Evolutionary conservation across 2,888 invertebrate species (phyloP), one percentile per base, ranked within the genome.

Genomic region (Lochmaea crataegi): DNA sequence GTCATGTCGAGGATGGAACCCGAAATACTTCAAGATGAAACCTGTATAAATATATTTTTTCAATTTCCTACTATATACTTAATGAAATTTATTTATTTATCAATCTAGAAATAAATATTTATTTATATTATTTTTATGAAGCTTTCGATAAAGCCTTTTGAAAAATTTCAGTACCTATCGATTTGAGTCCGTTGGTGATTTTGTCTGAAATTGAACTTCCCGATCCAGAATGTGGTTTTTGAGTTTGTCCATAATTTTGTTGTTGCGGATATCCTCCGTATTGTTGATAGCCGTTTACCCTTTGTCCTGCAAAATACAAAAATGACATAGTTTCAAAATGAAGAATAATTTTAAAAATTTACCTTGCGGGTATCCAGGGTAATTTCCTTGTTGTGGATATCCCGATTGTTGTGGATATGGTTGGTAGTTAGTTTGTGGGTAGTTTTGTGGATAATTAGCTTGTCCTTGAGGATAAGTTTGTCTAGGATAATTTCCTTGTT

Each of bases 111-210:
- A 42, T 64, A 26, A 60, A 61, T 60, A 26, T 56, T 67, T 67
- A 61, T 79, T 32, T 76, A 74, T 56, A 82, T n/a, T n/a, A n/a
- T n/a, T n/a, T n/a, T n/a, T n/a, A n/a, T n/a, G n/a, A 65, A 41
- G 77, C 78, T 74, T 82, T 83, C 51, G 79, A 77, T 68, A 86
- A 75, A 61, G 85, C 84, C 73, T 85, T 83, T 80, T 84, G 85
- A 60, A 87, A 80, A 71, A 86, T 75, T 77, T 84, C 83, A 81
- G 84, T 86, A 87, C 87, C 87, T 81, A 85, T 82, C 57, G 79
- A 82, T 78, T 86, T 86, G 38, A 87, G 77, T 5, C 84, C 82
- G 57, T 82, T 81, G n/a, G 82, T 83, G n/a, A 86, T 76, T 73
- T 82, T 83, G 72, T 86, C 86, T 6, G 84, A 80, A 11, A 83